Evolutionary conservation across 2,113 vertebrate species (phyloP), one percentile per base, ranked within the genome.

Genomic region (Seriola dumerili): DNA sequence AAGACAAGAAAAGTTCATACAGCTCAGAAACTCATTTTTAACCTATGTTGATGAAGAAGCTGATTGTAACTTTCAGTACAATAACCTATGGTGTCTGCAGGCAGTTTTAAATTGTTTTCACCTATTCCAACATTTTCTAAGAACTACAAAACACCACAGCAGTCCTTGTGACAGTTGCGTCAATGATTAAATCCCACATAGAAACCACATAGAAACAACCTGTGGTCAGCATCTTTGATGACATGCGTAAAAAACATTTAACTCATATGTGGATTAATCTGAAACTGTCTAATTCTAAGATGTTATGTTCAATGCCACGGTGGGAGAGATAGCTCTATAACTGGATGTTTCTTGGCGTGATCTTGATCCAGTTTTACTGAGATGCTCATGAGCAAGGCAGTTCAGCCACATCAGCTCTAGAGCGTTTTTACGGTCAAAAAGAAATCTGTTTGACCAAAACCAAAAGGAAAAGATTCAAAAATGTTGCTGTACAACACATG

Each of bases 1-100:
- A 79, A 69, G 19, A 36, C n/a, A 32, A 4, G 23, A 72, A 74
- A 76, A 34, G 48, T 23, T 69, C 55, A 57, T 21, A 13, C 23
- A 58, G n/a, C 69, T 29, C 29, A 29, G 29, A 29, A 29, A 29
- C 29, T 29, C 36, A 32, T 59, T 46, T 50, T 50, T 1, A 42
- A 25, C 46, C 8, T 8, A 21, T 52, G 50, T 52, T 52, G 29
- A 29, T 29, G 29, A 29, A 29, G 29, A 29, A 29, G 29, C 29
- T 29, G 29, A 29, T 29, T 23, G 23, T 23, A 23, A 23, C 23
- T 23, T 23, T 29, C 2, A 8, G 64, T 46, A 48, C 2, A 54
- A 54, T 3, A 54, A 21, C 1, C 8, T n/a, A 0, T 54, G 19
- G 19, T 52, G 38, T 38, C 1, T 38, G 38, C 38, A 8, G 19